Evolutionary conservation across 2,888 invertebrate genomes (phyloP), one percentile per base, ranked within the genome.

Genomic region (Charanyca ferruginea): DNA sequence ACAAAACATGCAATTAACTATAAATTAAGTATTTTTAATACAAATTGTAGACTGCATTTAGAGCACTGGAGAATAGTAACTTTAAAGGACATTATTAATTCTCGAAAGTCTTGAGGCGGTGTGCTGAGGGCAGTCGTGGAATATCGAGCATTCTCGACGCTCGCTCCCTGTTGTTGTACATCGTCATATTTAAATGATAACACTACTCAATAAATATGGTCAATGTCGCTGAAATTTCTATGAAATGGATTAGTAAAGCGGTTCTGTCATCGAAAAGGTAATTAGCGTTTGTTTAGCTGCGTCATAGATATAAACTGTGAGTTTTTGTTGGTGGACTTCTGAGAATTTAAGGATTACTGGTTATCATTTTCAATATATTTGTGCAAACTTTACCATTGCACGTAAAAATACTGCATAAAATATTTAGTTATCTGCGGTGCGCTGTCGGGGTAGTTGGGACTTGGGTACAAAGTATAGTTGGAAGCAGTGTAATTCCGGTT

Each of bases 41-140:
- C 32, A 32, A 28, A 32, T 32, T 35, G 38, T 0, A 25, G 23
- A 25, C 42, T 61, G 61, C 48, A 38, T 57, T 60, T 11, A 41
- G 25, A 49, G 28, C 20, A 53, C 32, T 64, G 53, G 42, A 67
- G 53, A 69, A 68, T 63, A 66, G 59, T 67, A 61, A 78, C 66
- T 75, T 79, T 66, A 80, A 79, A 70, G 73, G 64, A 75, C 61
- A 81, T 84, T 86, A 83, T 83, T 86, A 84, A 82, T 77, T 87
- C 86, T 82, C 77, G 72, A 80, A 80, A 83, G 83, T 81, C 66
- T 80, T 73, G 67, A 63, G 73, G 62, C 60, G 47, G 54, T 65
- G 71, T 42, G 63, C 61, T 48, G 65, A 79, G 75, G 71, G 65
- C 66, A 62, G 74, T 67, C 41, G 63, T 57, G 25, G 66, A 72